Base-by-base conservation (phyloP, 2,888 invertebrate species). In the Andricus curvator region DNA sequence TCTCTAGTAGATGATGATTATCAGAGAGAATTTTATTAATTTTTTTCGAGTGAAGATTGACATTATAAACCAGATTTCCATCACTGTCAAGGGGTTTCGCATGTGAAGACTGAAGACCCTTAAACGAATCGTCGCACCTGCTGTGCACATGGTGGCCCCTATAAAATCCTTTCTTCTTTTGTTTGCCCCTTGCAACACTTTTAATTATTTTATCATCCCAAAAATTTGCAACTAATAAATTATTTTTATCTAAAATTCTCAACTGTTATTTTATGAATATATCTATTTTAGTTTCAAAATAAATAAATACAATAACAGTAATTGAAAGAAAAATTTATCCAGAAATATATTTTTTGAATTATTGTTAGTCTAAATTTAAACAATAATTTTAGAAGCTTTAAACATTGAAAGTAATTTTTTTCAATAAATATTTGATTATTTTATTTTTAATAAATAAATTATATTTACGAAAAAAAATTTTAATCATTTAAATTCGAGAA, bases 21-120 rank as follows among this genome's bases (percentile, higher is more conserved):
- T 70, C 48, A 20, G 70, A 5, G 8, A 25, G 20, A 17, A 29
- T 70, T 70, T 51, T 5, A 25, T 68, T 68, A 4, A 25, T 20
- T 44, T 68, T 22, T 68, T 25, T 25, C 33, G 29, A 48, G 51
- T 48, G 48, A 13, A 20, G 20, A 48, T 15, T 70, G 70, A 70
- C 70, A 70, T 70, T 70, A 70, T 51, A 70, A 70, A 29, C 48
- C 48, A 25, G 17, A 70, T 29, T 70, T 70, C 70, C 51, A 70
- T 70, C 70, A 70, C 51, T 70, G 70, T 70, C 70, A 70, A 48
- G 44, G 48, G 70, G 25, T 70, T 44, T 70, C 70, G 70, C 44
- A n/a, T 56, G 3, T 9, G 56, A 56, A 51, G 56, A 56, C 51
- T 9, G 56, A 56, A 51, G 56, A 56, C 51, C 51, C 51, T 51